Conservation (phyloP, 2,888 invertebrate genomes). For the Drosophila emarginata region DNA sequence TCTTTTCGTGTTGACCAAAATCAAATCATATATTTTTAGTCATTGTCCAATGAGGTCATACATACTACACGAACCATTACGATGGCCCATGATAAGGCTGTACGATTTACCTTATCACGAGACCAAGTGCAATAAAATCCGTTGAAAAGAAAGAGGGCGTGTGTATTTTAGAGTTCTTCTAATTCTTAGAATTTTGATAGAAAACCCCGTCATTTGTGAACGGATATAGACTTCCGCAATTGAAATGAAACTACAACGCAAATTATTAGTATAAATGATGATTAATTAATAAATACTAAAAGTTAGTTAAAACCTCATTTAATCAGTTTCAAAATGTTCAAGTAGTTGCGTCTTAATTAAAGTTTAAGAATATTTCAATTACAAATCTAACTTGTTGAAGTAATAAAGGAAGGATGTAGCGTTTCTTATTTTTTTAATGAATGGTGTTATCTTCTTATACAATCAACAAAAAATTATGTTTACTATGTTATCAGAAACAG, state of each 20-base stretch:
- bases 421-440: no score
- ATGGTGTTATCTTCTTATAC: no score
- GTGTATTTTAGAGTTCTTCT: not conserved
- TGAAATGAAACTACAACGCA: slow-evolving; percentile 4
- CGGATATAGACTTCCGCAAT: slow-evolving; percentile 1
- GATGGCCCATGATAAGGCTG: slow-evolving; percentile 8
- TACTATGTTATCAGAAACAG: no score
- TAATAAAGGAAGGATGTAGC: no score
- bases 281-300: slow-evolving; percentile 1
- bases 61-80: slow-evolving; percentile 2
- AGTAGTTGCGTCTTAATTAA: not conserved
- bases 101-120: not conserved
- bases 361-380: not conserved
- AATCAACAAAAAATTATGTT: no score
- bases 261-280: not conserved
- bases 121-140: slow-evolving; percentile 1
- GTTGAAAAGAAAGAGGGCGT: not conserved
- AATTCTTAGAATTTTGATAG: slow-evolving; percentile 1
- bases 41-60: slow-evolving; percentile 65
- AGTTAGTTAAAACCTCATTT: slow-evolving; percentile 14
- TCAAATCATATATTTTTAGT: slow-evolving; percentile 63
- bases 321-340: slow-evolving; percentile 16
- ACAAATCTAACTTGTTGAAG: no score
- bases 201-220: not conserved
- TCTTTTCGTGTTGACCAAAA: slow-evolving; percentile 9